These are phyloP conservation scores for Parazoanthus darwini DNA, from an alignment of 92 coral and sea anemone species.

Conservation along the genomic window DNA sequence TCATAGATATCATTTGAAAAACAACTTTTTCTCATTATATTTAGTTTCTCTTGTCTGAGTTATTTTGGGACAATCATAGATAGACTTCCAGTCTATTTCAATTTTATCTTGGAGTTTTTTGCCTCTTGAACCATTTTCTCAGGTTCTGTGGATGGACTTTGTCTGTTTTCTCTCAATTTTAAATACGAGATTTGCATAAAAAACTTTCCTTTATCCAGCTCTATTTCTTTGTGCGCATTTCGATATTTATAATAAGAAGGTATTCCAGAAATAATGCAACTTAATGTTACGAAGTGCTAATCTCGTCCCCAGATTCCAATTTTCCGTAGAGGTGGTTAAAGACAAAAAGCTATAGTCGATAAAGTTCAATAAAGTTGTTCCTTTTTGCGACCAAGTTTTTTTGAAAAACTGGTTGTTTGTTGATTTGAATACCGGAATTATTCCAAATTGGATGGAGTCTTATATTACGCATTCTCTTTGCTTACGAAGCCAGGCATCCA, in stretches of 20 bases:
- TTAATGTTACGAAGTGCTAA: background rate
- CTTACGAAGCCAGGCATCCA: no score
- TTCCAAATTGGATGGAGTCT: background rate
- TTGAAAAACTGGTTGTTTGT: background rate
- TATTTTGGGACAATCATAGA: background rate
- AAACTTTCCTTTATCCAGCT: background rate
- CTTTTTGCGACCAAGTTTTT: constrained; percentile 5
- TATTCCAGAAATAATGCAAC: background rate
- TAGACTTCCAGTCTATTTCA: background rate
- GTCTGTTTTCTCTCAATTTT: background rate
- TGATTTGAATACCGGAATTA: background rate
- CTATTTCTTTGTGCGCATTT: background rate
- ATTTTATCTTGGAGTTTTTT: background rate
- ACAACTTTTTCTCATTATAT: background rate
- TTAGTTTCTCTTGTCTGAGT: background rate
- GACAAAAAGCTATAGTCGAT: background rate
- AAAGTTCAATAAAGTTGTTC: background rate
- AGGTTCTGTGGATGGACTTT: background rate
- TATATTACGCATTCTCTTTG: no score
- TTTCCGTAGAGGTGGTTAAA: background rate
- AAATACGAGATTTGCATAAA: background rate
- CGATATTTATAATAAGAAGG: background rate
- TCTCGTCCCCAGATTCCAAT: background rate
- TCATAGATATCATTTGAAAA: no score
- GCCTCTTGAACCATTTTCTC: background rate